Evolutionary conservation across 35 echinoderm and acorn worm species (phyloP).

Genomic region (Ptychodera flava): DNA sequence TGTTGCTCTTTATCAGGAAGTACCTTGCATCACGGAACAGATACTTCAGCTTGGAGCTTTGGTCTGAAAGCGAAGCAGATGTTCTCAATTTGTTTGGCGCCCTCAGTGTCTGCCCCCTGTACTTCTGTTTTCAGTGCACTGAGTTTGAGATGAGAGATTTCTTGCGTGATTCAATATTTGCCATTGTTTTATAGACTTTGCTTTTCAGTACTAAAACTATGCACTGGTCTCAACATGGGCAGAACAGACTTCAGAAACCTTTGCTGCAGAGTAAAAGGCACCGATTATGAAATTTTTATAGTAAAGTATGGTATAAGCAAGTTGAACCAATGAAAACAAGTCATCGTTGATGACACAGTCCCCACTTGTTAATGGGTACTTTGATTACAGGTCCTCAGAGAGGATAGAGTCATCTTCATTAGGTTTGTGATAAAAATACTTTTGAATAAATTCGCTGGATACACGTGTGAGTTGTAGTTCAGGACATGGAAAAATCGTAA

Average conservation of each 20-base stretch:
- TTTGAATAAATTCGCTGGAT: no score
- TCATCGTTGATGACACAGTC: no score
- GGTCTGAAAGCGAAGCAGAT: constrained; percentile 42
- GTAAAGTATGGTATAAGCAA: no score
- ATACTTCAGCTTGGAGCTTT: constrained; percentile 94
- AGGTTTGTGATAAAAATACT: no score
- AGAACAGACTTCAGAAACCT: not conserved
- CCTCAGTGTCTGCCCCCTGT: not conserved
- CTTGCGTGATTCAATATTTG: not conserved
- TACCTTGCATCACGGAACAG: constrained; percentile 90
- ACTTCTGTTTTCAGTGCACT: not conserved
- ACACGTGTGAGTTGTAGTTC: no score
- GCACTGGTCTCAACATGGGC: constrained; percentile 13
- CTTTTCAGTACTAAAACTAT: constrained; percentile 4
- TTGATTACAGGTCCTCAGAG: no score
- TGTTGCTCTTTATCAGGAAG: constrained; percentile 98
- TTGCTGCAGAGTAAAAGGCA: no score
- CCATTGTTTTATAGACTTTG: not conserved
- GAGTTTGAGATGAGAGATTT: not conserved
- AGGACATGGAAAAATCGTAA: no score
- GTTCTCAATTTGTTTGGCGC: constrained; percentile 7
- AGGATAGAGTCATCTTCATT: no score
- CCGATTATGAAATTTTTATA: no score
- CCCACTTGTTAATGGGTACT: no score
- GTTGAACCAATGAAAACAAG: no score